A percentile compares a stretch with the other conserved stretches of the same genome.
phyloP scores from a whole-genome alignment of 2,113 vertebrate species.

The Zosterops hypoxanthus region DNA sequence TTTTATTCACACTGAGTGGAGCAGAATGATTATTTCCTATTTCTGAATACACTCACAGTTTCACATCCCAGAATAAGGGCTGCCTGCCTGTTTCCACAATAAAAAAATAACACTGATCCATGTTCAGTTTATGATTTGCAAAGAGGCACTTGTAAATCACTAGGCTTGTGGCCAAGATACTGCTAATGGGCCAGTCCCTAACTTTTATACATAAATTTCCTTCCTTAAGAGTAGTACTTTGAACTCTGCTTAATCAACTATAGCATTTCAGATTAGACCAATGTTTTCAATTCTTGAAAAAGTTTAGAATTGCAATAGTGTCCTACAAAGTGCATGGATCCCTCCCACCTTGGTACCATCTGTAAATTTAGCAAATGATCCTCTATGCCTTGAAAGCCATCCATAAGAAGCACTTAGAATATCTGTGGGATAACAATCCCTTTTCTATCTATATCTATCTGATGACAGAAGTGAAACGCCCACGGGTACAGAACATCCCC shows the following conservation, averaged over 20 bases:
- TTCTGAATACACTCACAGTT: background rate
- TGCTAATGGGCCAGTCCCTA: background rate
- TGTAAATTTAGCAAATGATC: background rate
- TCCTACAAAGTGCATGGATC: background rate
- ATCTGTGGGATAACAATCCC: background rate
- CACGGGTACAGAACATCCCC: background rate
- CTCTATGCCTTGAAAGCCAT: background rate
- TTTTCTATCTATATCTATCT: background rate
- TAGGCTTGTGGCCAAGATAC: background rate
- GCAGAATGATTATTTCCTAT: background rate
- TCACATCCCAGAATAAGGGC: background rate
- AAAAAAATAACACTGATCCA: background rate
- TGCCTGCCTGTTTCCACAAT: background rate
- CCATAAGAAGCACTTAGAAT: background rate
- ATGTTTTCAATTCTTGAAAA: background rate
- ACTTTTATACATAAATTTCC: background rate
- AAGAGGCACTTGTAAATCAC: background rate
- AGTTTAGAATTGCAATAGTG: background rate
- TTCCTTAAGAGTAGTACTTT: background rate
- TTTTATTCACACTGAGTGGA: background rate
- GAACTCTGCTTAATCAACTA: background rate
- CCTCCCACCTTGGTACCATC: background rate
- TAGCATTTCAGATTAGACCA: background rate
- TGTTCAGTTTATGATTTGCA: background rate
- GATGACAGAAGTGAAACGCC: fast-evolving